phyloP scores from a whole-genome alignment of 2,797 vertebrate genomes.

The Chanos chanos region DNA sequence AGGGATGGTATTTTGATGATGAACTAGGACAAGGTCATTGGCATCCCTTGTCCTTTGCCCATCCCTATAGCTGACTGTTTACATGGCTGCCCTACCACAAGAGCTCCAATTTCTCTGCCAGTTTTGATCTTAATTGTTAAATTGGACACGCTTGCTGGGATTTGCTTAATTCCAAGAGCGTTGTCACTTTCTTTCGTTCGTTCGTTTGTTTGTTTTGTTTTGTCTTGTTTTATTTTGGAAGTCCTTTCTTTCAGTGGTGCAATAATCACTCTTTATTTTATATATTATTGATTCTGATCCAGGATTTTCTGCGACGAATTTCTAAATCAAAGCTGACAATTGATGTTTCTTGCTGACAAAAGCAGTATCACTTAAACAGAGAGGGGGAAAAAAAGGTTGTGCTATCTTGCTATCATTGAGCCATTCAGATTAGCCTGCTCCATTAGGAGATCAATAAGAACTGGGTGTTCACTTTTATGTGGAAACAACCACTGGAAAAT shows the following conservation, averaged over 20 bases:
- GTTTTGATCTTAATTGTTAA: conserved; percentile 48
- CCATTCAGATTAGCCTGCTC: conserved; percentile 23
- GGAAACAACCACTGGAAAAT: conserved; percentile 31
- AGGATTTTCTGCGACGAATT: conserved; percentile 34
- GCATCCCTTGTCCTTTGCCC: conserved; percentile 2
- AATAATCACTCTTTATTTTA: conserved; percentile 35
- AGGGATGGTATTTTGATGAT: conserved; percentile 64
- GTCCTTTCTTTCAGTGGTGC: conserved; percentile 28
- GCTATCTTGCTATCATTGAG: conserved; percentile 5
- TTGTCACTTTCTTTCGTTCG: conserved; percentile 17
- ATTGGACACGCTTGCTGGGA: conserved; percentile 47
- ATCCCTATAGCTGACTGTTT: conserved; percentile 36
- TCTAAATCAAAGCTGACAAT: conserved; percentile 37
- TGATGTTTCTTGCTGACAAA: conserved; percentile 33
- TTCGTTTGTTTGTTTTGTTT: background rate
- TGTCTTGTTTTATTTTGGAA: conserved; percentile 24
- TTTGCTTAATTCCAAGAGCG: conserved; percentile 44
- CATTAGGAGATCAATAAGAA: conserved; percentile 48
- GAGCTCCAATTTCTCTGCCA: conserved; percentile 6
- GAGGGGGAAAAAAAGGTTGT: conserved; percentile 13
- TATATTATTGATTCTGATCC: conserved; percentile 27
- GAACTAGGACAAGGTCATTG: conserved; percentile 83
- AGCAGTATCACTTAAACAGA: conserved; percentile 31
- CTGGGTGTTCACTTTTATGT: conserved; percentile 34
- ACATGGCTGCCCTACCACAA: conserved; percentile 12